These are phyloP conservation scores for Nycteola revayana DNA, from an alignment of 2,888 invertebrate species.

Conservation along the genomic window DNA sequence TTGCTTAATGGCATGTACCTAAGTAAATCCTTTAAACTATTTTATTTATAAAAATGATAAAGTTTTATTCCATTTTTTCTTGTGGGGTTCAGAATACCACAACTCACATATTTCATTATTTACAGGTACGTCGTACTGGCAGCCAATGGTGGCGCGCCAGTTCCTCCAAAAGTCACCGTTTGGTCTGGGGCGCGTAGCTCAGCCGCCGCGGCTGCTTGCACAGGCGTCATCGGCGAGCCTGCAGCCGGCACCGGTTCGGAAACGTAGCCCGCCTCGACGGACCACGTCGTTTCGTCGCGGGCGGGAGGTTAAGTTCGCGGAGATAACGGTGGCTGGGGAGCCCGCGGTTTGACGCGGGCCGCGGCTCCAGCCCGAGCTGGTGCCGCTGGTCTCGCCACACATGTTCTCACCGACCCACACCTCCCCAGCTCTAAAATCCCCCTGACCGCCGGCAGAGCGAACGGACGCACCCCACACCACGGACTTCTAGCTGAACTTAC, in stretches of 20 bases:
- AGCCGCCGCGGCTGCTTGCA: conserved; percentile 56
- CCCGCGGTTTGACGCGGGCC: conserved; percentile 76
- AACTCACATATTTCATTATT: too few species aligned
- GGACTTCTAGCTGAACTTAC: conserved; percentile 52
- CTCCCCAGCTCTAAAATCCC: conserved; percentile 34
- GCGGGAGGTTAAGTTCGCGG: conserved; percentile 80
- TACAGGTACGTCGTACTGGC: conserved; percentile 82
- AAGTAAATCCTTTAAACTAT: too few species aligned
- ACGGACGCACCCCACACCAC: conserved; percentile 56
- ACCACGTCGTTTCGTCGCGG: conserved; percentile 71
- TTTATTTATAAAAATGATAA: too few species aligned
- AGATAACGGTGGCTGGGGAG: conserved; percentile 50
- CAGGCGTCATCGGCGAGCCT: conserved; percentile 75
- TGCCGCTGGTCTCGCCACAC: conserved; percentile 65
- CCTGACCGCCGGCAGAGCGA: conserved; percentile 61
- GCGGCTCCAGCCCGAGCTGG: conserved; percentile 80
- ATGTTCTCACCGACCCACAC: conserved; percentile 41
- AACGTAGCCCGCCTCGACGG: conserved; percentile 66
- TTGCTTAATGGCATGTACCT: too few species aligned
- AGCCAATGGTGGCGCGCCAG: conserved; percentile 87
- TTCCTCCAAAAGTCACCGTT: conserved; percentile 87
- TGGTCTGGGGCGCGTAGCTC: conserved; percentile 63
- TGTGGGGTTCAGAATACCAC: too few species aligned
- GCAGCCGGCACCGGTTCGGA: conserved; percentile 55
- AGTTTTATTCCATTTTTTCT: too few species aligned